Base-by-base conservation (phyloP, 2,888 invertebrate genomes). In the Acleris emargana region DNA sequence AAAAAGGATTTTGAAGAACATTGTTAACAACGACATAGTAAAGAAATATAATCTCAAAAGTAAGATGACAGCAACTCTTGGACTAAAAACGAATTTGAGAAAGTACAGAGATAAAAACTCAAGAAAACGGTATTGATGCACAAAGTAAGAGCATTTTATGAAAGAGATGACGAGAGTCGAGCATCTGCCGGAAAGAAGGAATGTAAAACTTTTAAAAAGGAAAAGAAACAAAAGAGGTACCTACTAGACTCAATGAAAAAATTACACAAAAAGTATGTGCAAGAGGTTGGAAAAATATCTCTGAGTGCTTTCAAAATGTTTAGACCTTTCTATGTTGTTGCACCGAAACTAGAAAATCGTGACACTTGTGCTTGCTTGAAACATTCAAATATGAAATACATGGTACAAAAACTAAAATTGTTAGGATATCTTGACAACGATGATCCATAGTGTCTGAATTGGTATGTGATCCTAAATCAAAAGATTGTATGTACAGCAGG, bases 181-280 rank as follows among this genome's bases (percentile, higher is more conserved):
- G 22, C 25, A 11, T 42, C 54, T 7, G 54, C 54, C 0, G 54
- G 54, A 42, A 54, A 54, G 6, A 54, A 54, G 9, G 54, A 54
- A 42, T 54, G 16, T 18, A 38, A 18, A 9, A 54, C 54, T 13
- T n/a, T 13, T 5, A 54, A 18, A 16, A 54, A 54, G 11, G 18
- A 11, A 1, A 54, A 20, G 42, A 1, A 3, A 1, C 54, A 54
- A 18, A 54, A 25, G 17, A 42, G 38, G 13, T 54, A 54, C 16
- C 20, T 54, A 20, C 4, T n/a, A 11, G 54, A 54, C 20, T 42
- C 4, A 42, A 6, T 54, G 13, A 25, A 42, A 13, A 18, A 11
- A 18, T 20, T 54, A 6, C 25, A 54, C 16, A 54, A 42, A 54
- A 54, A 42, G 20, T 54, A 16, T 17, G 11, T n/a, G 5, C 3